phyloP scores from a whole-genome alignment of 2,797 vertebrate species.

The Gallirallus australis region DNA sequence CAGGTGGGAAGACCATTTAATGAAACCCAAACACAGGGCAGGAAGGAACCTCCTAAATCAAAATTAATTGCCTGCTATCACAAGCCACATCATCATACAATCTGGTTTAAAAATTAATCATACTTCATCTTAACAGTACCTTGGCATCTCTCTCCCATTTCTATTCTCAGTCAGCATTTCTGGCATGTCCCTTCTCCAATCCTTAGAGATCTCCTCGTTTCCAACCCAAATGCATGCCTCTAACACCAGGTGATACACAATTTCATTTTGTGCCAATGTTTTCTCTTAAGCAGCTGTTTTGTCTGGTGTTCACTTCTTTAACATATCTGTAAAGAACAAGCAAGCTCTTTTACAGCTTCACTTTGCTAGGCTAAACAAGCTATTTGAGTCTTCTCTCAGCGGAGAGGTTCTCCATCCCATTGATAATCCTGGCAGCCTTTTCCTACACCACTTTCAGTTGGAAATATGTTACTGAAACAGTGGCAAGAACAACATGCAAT shows the following conservation, averaged over 20 bases:
- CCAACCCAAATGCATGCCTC: not conserved
- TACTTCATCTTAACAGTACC: conserved; percentile 5
- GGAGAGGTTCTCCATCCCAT: not conserved
- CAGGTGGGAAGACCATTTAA: not conserved
- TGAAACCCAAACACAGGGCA: not conserved
- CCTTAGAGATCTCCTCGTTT: not conserved
- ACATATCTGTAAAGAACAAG: not conserved
- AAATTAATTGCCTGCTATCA: conserved; percentile 52
- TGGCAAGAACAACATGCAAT: not conserved
- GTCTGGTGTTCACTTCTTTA: not conserved
- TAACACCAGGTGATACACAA: not conserved
- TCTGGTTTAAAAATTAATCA: conserved; percentile 51
- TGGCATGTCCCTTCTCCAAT: not conserved
- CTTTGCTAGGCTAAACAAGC: not conserved
- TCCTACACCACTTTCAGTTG: not conserved
- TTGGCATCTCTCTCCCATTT: not conserved
- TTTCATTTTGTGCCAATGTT: not conserved
- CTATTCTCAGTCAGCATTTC: not conserved
- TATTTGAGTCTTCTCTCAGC: not conserved
- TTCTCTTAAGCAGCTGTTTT: not conserved
- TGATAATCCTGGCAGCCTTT: not conserved
- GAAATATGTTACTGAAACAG: not conserved
- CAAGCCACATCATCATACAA: conserved; percentile 31
- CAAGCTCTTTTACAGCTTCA: not conserved
- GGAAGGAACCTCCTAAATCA: conserved; percentile 37